Base-by-base conservation (phyloP, 2,113 vertebrate genomes). In the Odontesthes bonariensis region DNA sequence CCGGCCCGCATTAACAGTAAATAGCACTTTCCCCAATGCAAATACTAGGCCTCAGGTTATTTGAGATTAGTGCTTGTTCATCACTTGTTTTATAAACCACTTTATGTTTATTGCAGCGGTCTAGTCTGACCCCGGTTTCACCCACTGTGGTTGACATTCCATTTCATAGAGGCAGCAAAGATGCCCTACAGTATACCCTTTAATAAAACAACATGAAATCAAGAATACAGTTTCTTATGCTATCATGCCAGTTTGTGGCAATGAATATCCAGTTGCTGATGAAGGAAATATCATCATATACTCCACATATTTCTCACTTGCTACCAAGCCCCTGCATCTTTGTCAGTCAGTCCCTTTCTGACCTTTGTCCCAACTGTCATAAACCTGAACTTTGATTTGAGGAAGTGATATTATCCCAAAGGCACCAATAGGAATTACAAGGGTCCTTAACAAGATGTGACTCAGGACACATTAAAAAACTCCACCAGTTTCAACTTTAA, bases 401-500 rank as follows among this genome's bases (percentile, higher is more conserved):
- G 51, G 60, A 77, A 69, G 78, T 58, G 51, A 73, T 56, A 38
- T 60, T 65, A 27, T 83, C 83, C 79, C 73, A 80, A 35, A 74
- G 77, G 87, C 72, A 53, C 62, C 47, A 76, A 63, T 17, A 68
- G 79, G 66, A 85, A 81, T 84, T 80, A 83, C 74, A 85, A 60
- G 16, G 58, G 19, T 60, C 68, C 73, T 82, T 85, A 83, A 88
- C 79, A 84, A 88, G 81, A 85, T 73, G 69, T 80, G 80, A 75
- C 81, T 83, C 70, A 77, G 74, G 84, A 82, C 77, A 80, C 82
- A 87, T 87, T 88, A 85, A 91, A 58, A 86, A 85, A 81, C 58
- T 77, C 85, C n/a, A 91, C 88, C 81, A 89, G 86, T 83, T 75
- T 78, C 53, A 44, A 44, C 58, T 42, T 91, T 89, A 86, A 92